Base-by-base conservation (phyloP, 2,888 invertebrate genomes). In the Cancer borealis region DNA sequence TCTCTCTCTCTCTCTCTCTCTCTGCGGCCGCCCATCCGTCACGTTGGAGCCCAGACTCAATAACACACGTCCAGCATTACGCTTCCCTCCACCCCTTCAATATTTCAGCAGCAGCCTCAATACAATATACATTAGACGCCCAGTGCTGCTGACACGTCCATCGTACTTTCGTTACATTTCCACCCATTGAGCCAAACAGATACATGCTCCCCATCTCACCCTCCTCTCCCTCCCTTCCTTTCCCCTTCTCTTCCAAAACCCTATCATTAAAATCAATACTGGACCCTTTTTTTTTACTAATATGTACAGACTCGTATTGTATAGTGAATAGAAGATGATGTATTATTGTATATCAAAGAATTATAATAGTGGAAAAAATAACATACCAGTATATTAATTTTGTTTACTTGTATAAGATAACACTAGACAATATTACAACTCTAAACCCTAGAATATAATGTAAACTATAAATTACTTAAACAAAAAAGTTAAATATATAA, bases 71-170 rank as follows among this genome's bases (percentile, higher is more conserved):
- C 12, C 79, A 5, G 12, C 79, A 79, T 79, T 79, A 79, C 79
- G 12, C 79, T 79, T 79, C 79, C 30, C 79, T 30, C 30, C 79
- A 79, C 79, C 30, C 79, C 30, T 79, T 79, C 79, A 30, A 79
- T 79, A 79, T 6, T 79, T 79, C 79, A 30, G n/a, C 73, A 21
- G 73, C 73, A 26, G 79, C 30, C 79, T 79, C 79, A 79, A 79
- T 79, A 79, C 79, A 79, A 26, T 26, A 79, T 30, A 79, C 12
- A 79, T 79, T 79, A 79, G 30, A 79, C 79, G 30, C 30, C 10
- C 79, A 8, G 12, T 26, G 79, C 79, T 30, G 79, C 26, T 79
- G 79, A 79, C 79, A 30, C 30, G 30, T 79, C 79, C 79, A 79
- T 73, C 73, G 73, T 21, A 21, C 73, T 26, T 73, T 26, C 73